A percentile compares a stretch with the other conserved stretches of the same genome.
phyloP scores from a whole-genome alignment of 2,113 vertebrate genomes.

The Triplophysa rosa region DNA sequence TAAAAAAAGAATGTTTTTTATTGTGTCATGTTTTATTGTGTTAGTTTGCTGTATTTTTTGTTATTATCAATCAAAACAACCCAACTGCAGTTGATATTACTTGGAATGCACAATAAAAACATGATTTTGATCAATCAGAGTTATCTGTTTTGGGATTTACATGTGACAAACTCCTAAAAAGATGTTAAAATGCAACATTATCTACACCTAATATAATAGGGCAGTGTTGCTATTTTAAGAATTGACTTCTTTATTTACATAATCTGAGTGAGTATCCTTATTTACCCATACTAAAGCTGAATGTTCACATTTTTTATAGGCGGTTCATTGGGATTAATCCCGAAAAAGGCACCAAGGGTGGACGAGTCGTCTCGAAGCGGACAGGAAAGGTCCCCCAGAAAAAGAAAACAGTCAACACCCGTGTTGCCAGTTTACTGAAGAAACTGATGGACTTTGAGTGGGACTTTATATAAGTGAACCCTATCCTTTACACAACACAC shows the following conservation, averaged over 20 bases:
- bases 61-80: too few species aligned
- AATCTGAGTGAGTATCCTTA: background rate
- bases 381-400: background rate
- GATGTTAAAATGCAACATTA: background rate
- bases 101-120: too few species aligned
- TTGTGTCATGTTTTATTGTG: too few species aligned
- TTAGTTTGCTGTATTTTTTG: too few species aligned
- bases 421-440: background rate
- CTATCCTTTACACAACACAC: background rate
- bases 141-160: too few species aligned
- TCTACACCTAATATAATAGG: background rate
- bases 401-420: background rate
- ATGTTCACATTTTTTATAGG: background rate
- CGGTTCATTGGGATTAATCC: background rate
- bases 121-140: too few species aligned
- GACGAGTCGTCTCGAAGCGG: background rate
- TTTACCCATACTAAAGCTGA: background rate
- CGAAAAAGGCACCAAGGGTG: constrained; percentile 5
- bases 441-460: background rate
- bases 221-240: background rate
- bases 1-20: too few species aligned
- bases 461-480: background rate
- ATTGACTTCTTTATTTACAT: background rate
- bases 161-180: background rate
- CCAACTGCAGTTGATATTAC: too few species aligned